These are phyloP conservation scores for Drosophila meridiana DNA, from an alignment of 2,888 invertebrate genomes.

Conservation along the genomic window DNA sequence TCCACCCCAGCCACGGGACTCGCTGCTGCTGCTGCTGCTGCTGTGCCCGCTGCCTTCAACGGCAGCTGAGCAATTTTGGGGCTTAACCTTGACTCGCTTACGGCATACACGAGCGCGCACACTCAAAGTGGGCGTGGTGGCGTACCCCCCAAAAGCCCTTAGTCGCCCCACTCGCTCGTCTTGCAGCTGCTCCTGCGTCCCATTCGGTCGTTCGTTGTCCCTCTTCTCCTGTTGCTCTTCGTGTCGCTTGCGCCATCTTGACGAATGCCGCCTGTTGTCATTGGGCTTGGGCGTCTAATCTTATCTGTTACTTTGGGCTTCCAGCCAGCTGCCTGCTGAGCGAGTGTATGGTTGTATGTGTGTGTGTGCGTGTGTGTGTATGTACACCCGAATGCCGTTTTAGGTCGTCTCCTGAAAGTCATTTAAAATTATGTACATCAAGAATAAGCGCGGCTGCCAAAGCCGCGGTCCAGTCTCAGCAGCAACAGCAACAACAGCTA, in stretches of 20 bases:
- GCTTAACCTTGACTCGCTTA: constrained; percentile 76
- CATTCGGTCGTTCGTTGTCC: neutral
- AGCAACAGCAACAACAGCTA: constrained; percentile 1
- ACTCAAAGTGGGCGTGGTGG: constrained; percentile 65
- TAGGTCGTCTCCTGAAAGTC: constrained; percentile 78
- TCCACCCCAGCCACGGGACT: constrained; percentile 26
- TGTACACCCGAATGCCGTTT: constrained; percentile 34
- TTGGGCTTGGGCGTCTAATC: constrained; percentile 72
- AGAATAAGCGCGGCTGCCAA: constrained; percentile 44
- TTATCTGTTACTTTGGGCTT: constrained; percentile 68
- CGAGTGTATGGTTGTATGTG: constrained; percentile 23
- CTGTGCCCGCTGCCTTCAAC: constrained; percentile 25
- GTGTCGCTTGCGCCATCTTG: constrained; percentile 63
- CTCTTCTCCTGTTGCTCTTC: constrained; percentile 13
- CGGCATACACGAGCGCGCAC: constrained; percentile 64
- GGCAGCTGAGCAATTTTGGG: constrained; percentile 71
- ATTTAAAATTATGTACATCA: constrained; percentile 78
- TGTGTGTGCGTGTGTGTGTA: constrained; percentile 29
- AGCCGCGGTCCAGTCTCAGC: constrained; percentile 10
- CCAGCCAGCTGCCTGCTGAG: constrained; percentile 39
- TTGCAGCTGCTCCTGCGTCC: no score
- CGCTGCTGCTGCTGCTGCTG: neutral
- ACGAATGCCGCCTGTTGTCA: constrained; percentile 76
- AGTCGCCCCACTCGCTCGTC: neutral
- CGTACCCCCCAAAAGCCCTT: constrained; percentile 6